A percentile compares a stretch with the other conserved stretches of the same genome.
Evolutionary conservation across 2,797 vertebrate species (phyloP).

Genomic region (Schizothorax lantsangensis): DNA sequence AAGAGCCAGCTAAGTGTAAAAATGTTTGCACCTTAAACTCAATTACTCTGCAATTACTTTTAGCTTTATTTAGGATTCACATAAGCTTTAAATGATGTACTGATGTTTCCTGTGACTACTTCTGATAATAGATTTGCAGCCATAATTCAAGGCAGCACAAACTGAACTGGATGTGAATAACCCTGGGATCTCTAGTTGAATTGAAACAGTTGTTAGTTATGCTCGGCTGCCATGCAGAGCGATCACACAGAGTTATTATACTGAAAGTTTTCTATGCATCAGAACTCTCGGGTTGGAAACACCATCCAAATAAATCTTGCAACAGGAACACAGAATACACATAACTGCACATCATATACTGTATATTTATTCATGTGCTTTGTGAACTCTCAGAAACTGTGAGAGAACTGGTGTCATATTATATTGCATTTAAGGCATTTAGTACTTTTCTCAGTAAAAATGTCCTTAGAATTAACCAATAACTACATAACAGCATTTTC

Average conservation of each 20-base stretch:
- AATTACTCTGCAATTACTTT: not conserved
- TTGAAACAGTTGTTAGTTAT: constrained; percentile 9
- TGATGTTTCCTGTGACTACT: not conserved
- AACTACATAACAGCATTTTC: not conserved
- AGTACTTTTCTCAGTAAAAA: not conserved
- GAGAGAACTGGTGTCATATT: not conserved
- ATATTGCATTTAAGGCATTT: not conserved
- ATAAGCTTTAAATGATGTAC: not conserved
- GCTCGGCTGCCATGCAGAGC: not conserved
- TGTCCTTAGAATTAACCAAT: not conserved
- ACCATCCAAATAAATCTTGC: not conserved
- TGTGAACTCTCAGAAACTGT: constrained; percentile 9
- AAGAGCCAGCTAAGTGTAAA: not conserved
- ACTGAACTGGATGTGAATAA: constrained; percentile 21
- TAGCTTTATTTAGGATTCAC: not conserved
- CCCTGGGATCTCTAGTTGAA: constrained; percentile 15
- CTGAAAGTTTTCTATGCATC: constrained; percentile 4
- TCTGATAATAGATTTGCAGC: constrained; percentile 5
- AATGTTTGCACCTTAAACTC: not conserved
- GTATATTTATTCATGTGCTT: not conserved
- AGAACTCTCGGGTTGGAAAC: not conserved
- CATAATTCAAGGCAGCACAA: constrained; percentile 11
- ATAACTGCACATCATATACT: not conserved
- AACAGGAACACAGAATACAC: not conserved
- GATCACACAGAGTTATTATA: constrained; percentile 42